Evolutionary conservation across 2,113 vertebrate species (phyloP), one percentile per base, ranked within the genome.

Genomic region (Lutjanus erythropterus): DNA sequence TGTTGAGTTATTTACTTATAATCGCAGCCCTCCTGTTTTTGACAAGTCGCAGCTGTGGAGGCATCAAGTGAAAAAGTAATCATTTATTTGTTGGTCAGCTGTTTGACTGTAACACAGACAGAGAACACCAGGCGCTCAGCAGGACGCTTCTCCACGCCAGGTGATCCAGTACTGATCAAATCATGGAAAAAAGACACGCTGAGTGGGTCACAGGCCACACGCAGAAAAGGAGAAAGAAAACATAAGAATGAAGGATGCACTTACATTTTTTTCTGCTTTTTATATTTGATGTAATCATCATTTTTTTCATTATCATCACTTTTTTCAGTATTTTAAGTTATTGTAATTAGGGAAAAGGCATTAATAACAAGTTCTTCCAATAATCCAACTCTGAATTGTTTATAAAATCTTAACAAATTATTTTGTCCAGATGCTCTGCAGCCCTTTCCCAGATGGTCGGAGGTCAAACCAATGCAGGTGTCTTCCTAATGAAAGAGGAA

Each of bases 1-100:
- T 86, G 74, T 81, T 7, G 52, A 80, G 81, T 89, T 89, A 85
- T 88, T 91, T 73, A 80, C 74, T 80, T 91, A 65, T 81, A 78
- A 89, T 86, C 71, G 21, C 70, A 65, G 56, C 74, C 78, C 60
- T 91, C 60, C 67, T 75, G 78, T 82, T 85, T 84, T 77, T 79
- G 65, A 86, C 59, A 53, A 76, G 70, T 58, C 35, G 5, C 86
- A 89, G 83, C 86, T 86, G 79, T 47, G 33, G 67, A 59, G 61
- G 52, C 71, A 65, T 78, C 69, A n/a, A 77, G 70, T n/a, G 49
- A 62, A 77, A 53, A 42, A 62, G 50, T 50, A 42, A 70, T 49
- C 1, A 67, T 81, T 86, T 46, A 50, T 74, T 52, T 42, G 52
- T 62, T 67, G 53, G 60, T 72, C 46, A 50, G 58, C 29, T 59